These are phyloP conservation scores for Agrochola lota DNA, from an alignment of 2,888 invertebrate genomes.

Conservation along the genomic window DNA sequence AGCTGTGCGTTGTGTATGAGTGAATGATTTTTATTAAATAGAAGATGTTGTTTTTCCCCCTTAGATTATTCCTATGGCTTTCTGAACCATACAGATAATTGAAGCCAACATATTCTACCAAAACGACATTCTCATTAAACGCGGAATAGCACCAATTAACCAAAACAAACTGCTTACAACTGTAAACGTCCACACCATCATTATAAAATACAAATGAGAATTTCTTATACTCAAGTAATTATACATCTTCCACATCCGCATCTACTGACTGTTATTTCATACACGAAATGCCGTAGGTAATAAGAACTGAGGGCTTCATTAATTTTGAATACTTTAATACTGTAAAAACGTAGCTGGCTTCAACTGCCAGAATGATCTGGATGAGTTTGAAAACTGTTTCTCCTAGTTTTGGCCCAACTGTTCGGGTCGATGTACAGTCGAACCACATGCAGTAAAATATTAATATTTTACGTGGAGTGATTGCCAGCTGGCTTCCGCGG, in stretches of 20 bases:
- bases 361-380: slow-evolving; percentile 2
- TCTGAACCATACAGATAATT: not conserved
- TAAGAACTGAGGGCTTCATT: slow-evolving; percentile 4
- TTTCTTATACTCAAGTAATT: slow-evolving; percentile 46
- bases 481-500: not conserved
- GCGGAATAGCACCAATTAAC: slow-evolving; percentile 27
- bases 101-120: not conserved
- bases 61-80: not conserved
- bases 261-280: slow-evolving; percentile 38
- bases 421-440: not conserved
- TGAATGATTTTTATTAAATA: no score
- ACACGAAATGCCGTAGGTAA: slow-evolving; percentile 46
- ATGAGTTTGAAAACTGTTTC: slow-evolving; percentile 7
- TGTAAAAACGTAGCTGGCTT: slow-evolving; percentile 1
- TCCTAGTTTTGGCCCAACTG: not conserved
- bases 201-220: slow-evolving; percentile 50
- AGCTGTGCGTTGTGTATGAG: no score
- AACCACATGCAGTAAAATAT: not conserved
- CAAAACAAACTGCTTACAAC: slow-evolving; percentile 36
- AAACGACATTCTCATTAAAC: slow-evolving; percentile 12
- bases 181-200: slow-evolving; percentile 30
- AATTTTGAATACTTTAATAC: slow-evolving; percentile 2
- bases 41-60: not conserved
- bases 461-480: not conserved
- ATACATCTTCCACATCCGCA: slow-evolving; percentile 48